These are phyloP conservation scores for Pygmarrhopalites habei DNA, from an alignment of 1,140 invertebrate species.

Conservation along the genomic window DNA sequence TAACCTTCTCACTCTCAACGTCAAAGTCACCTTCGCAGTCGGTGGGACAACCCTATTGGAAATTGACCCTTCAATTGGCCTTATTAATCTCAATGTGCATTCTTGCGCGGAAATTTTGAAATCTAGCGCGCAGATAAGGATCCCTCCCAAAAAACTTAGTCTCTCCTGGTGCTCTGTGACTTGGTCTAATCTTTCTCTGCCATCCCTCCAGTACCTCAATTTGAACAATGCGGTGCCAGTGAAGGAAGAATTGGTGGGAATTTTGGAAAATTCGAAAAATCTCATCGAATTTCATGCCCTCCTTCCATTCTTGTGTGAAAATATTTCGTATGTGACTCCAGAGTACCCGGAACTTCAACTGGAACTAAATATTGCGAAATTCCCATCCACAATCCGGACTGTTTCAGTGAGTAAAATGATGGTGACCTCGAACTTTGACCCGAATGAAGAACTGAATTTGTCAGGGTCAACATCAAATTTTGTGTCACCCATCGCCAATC, in stretches of 20 bases:
- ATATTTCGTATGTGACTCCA: not conserved
- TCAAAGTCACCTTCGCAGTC: constrained; percentile 5
- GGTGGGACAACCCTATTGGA: constrained; percentile 21
- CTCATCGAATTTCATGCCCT: constrained; percentile 17
- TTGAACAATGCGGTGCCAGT: constrained; percentile 21
- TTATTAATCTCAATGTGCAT: constrained; percentile 18
- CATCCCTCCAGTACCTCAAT: constrained; percentile 5
- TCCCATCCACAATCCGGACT: constrained; percentile 4
- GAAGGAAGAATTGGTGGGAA: not conserved
- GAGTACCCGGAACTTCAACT: constrained; percentile 4
- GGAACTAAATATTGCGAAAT: constrained; percentile 1
- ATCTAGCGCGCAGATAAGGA: not conserved
- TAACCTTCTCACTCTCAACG: constrained; percentile 7
- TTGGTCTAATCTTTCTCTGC: not conserved
- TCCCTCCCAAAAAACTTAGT: not conserved
- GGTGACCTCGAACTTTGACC: not conserved
- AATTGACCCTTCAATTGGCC: not conserved
- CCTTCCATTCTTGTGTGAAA: constrained; percentile 12
- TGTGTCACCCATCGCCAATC: not conserved
- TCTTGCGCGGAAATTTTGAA: constrained; percentile 8
- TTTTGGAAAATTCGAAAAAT: constrained; percentile 1
- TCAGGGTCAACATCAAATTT: too few species aligned
- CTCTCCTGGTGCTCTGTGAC: constrained; percentile 14
- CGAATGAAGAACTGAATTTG: too few species aligned
- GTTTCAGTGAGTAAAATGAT: constrained; percentile 17